Percentiles rank a stretch among this genome's conserved stretches.
Conservation (phyloP, 2,797 vertebrate genomes). For the Melanotaenia boesemani region DNA sequence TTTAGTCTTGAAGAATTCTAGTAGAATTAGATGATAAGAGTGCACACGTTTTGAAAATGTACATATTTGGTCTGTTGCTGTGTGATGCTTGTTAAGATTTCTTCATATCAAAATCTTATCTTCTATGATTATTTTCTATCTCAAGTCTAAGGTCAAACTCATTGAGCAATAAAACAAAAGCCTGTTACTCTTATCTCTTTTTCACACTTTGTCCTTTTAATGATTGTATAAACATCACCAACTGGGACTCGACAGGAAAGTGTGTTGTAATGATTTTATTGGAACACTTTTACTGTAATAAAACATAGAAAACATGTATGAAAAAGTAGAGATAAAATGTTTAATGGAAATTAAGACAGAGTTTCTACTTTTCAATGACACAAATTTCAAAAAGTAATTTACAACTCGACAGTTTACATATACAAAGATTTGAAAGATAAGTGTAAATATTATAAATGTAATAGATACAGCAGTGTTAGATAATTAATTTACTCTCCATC, state of each 20-base stretch:
- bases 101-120: background rate
- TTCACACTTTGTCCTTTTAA: background rate
- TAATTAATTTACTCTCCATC: conserved; percentile 37
- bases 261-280: conserved; percentile 33
- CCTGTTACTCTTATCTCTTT: background rate
- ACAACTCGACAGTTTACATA: conserved; percentile 10
- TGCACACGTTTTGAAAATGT: background rate
- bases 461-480: conserved; percentile 4
- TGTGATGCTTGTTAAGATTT: background rate
- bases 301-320: conserved; percentile 36
- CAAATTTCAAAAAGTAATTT: conserved; percentile 21
- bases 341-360: conserved; percentile 13
- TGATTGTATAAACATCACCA: background rate
- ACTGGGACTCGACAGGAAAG: background rate
- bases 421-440: conserved; percentile 19
- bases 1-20: background rate
- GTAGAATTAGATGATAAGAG: background rate
- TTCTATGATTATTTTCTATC: background rate
- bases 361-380: conserved; percentile 28
- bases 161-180: background rate
- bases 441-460: conserved; percentile 4
- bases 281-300: conserved; percentile 12
- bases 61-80: background rate
- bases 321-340: conserved; percentile 27
- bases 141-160: background rate